Percentiles rank a stretch among this genome's conserved stretches.
These are phyloP conservation scores for Sparus aurata DNA, from an alignment of 2,797 vertebrate genomes.

Conservation along the genomic window DNA sequence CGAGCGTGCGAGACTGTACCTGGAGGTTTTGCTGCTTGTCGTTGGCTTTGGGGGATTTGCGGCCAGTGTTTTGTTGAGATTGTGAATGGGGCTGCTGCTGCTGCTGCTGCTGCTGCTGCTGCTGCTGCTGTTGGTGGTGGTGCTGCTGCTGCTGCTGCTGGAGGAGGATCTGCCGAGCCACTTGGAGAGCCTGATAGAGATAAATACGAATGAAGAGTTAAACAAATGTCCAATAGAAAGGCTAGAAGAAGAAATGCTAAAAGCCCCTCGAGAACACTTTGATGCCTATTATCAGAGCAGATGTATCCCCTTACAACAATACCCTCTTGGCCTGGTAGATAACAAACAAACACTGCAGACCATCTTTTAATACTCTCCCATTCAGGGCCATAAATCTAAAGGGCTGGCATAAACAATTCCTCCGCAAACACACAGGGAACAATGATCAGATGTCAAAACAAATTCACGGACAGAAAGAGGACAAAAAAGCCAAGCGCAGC, in stretches of 20 bases:
- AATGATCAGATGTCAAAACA: slow-evolving; percentile 75
- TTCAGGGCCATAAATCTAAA: slow-evolving; percentile 36
- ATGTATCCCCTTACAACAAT: slow-evolving; percentile 63
- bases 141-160: slow-evolving; percentile 92
- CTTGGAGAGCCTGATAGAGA: slow-evolving; percentile 92
- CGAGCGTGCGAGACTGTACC: slow-evolving; percentile 79
- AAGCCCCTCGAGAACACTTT: slow-evolving; percentile 62
- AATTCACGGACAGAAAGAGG: slow-evolving; percentile 46
- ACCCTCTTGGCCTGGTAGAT: slow-evolving; percentile 61
- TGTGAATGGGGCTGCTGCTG: slow-evolving; percentile 90
- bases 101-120: slow-evolving; percentile 88
- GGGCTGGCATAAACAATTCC: slow-evolving; percentile 40
- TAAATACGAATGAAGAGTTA: slow-evolving; percentile 48
- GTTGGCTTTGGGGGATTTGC: slow-evolving; percentile 94
- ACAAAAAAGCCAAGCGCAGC: slow-evolving; percentile 29
- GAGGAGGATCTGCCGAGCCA: slow-evolving; percentile 95
- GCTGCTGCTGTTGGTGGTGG: slow-evolving; percentile 90
- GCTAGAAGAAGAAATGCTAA: slow-evolving; percentile 62
- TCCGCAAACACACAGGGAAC: slow-evolving; percentile 58
- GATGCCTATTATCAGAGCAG: slow-evolving; percentile 56
- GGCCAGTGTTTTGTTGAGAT: slow-evolving; percentile 86
- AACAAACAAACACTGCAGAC: slow-evolving; percentile 68
- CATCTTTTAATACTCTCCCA: slow-evolving; percentile 50
- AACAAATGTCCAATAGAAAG: slow-evolving; percentile 42
- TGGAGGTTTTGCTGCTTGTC: slow-evolving; percentile 94